phyloP scores from a whole-genome alignment of 1,140 invertebrate genomes.

The Microvelia longipes region DNA sequence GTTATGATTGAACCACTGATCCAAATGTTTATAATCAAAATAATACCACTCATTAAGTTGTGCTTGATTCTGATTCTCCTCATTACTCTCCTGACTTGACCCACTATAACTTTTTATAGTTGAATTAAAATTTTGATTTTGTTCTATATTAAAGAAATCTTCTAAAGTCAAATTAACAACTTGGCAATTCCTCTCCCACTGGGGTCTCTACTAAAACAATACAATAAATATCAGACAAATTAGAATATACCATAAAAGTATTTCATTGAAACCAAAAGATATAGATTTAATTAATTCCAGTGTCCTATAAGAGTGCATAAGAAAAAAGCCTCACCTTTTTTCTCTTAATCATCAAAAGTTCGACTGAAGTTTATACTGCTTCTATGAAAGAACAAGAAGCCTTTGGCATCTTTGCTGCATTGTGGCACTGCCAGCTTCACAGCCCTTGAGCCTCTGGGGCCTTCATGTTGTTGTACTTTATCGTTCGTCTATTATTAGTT shows the following conservation, averaged over 20 bases:
- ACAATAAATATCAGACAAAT: background rate
- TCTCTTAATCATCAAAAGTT: background rate
- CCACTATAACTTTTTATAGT: too few relatives aligned
- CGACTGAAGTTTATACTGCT: background rate
- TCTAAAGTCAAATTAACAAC: conserved; percentile 38
- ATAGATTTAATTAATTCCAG: background rate
- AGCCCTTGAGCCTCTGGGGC: too few relatives aligned
- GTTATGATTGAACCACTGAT: conserved; percentile 45
- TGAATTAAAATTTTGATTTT: background rate
- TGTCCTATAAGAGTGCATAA: background rate
- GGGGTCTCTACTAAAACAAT: conserved; percentile 37
- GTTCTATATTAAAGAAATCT: conserved; percentile 40
- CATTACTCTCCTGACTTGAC: background rate
- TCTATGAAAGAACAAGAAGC: too few relatives aligned
- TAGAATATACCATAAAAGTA: background rate
- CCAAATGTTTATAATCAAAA: conserved; percentile 72
- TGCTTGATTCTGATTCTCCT: conserved; percentile 24
- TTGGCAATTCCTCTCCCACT: conserved; percentile 55
- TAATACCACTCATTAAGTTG: conserved; percentile 47
- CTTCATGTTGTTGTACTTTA: too few relatives aligned
- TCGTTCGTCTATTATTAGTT: too few relatives aligned
- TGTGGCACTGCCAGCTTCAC: too few relatives aligned
- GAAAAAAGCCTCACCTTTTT: background rate
- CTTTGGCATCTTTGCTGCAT: too few relatives aligned
- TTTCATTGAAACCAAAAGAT: background rate